Conservation (phyloP, 53 echinoderm and acorn worm genomes). For the Holothuria scabra region DNA sequence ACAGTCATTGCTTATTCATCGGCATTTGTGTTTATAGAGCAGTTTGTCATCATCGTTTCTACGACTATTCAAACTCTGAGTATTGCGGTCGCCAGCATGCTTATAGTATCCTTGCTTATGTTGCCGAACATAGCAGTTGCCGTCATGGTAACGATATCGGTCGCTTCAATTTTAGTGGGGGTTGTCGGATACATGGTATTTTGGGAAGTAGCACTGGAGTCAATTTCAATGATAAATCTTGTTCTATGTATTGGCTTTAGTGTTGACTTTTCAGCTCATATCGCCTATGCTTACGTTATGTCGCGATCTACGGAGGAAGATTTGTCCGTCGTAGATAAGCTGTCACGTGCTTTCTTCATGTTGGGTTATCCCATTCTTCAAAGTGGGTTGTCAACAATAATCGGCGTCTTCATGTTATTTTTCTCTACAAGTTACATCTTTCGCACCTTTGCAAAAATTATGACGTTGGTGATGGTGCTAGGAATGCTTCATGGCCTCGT, state of each 20-base stretch:
- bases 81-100: constrained; percentile 70
- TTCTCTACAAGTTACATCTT: constrained; percentile 65
- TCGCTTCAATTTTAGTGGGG: constrained; percentile 68
- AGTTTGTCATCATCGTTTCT: not conserved
- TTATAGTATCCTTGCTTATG: constrained; percentile 70
- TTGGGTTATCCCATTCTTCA: constrained; percentile 71
- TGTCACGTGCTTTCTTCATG: constrained; percentile 18
- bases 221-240: constrained; percentile 75
- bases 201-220: constrained; percentile 69
- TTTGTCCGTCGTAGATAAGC: not conserved
- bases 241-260: constrained; percentile 80
- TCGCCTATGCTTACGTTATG: constrained; percentile 54
- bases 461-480: constrained; percentile 72
- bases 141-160: constrained; percentile 71
- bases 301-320: not conserved
- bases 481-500: constrained; percentile 70
- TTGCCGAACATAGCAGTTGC: constrained; percentile 81
- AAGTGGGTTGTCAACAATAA: constrained; percentile 67
- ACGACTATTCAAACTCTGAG: not conserved
- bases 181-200: constrained; percentile 75
- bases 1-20: constrained; percentile 47
- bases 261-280: constrained; percentile 80
- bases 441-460: constrained; percentile 74
- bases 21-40: constrained; percentile 11
- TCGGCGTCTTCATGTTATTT: constrained; percentile 52